Evolutionary conservation across 2,113 vertebrate species (phyloP).

Genomic region (Amblyopsis rosae): DNA sequence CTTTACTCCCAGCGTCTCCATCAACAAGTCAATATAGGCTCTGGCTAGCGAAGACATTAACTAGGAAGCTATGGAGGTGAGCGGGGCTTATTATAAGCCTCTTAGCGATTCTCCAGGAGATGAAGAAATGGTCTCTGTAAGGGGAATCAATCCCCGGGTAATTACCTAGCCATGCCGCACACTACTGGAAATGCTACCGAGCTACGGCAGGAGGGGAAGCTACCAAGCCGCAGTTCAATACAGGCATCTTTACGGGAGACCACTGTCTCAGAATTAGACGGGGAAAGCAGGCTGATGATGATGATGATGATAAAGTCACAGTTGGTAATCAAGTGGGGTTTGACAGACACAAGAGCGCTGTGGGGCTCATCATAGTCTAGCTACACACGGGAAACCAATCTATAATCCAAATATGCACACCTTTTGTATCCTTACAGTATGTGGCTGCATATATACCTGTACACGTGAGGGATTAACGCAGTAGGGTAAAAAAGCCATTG

Average conservation of each 20-base stretch:
- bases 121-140: slow-evolving; percentile 72
- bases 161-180: slow-evolving; percentile 62
- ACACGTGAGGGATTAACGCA: neutral
- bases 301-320: slow-evolving; percentile 65
- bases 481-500: neutral
- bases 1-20: slow-evolving; percentile 63
- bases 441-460: slow-evolving; percentile 11
- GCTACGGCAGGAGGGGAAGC: slow-evolving; percentile 35
- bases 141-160: slow-evolving; percentile 71
- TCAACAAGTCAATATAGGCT: slow-evolving; percentile 77
- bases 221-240: slow-evolving; percentile 59
- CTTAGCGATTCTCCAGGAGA: slow-evolving; percentile 73
- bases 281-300: slow-evolving; percentile 70
- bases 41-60: slow-evolving; percentile 56
- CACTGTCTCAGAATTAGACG: slow-evolving; percentile 72
- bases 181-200: slow-evolving; percentile 43
- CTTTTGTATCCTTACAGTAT: slow-evolving; percentile 2
- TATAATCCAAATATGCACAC: slow-evolving; percentile 45
- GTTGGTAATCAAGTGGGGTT: slow-evolving; percentile 69
- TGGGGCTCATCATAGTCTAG: slow-evolving; percentile 55
- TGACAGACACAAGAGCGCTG: slow-evolving; percentile 59
- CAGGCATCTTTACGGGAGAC: slow-evolving; percentile 56
- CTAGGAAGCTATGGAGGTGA: slow-evolving; percentile 69
- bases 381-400: slow-evolving; percentile 26
- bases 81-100: slow-evolving; percentile 76